A percentile compares a stretch with the other conserved stretches of the same genome.
phyloP scores from a whole-genome alignment of 2,797 vertebrate species.

The Thunnus albacares region DNA sequence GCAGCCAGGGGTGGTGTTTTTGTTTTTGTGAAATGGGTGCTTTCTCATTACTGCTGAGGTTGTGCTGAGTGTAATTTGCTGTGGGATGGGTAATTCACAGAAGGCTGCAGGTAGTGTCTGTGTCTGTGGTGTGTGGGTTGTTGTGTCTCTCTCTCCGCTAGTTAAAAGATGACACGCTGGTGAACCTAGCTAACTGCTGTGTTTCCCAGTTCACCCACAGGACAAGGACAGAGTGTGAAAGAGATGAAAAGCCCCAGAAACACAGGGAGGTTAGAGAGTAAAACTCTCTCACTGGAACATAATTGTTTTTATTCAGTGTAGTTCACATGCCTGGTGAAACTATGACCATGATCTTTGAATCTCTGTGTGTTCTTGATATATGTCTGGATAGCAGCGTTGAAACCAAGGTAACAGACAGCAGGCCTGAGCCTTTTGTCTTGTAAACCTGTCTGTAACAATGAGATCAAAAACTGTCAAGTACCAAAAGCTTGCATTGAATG shows the following conservation, averaged over 20 bases:
- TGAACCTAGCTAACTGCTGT: conserved; percentile 30
- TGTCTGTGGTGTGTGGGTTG: conserved; percentile 17
- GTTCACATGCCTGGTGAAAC: not conserved
- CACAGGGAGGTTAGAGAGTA: not conserved
- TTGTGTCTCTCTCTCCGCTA: not conserved
- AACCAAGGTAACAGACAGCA: conserved; percentile 21
- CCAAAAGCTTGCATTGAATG: too few relatives aligned
- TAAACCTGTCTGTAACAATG: not conserved
- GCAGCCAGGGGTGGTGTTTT: conserved; percentile 27
- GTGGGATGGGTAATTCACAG: conserved; percentile 46
- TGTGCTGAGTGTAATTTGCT: conserved; percentile 36
- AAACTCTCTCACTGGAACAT: not conserved
- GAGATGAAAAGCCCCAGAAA: conserved; percentile 8
- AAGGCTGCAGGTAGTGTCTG: conserved; percentile 32
- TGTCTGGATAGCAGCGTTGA: not conserved
- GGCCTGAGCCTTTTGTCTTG: not conserved
- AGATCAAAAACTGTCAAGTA: not conserved
- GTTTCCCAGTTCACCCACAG: conserved; percentile 36
- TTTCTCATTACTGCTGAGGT: conserved; percentile 26
- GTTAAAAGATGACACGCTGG: conserved; percentile 33
- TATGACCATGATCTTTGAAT: conserved; percentile 1
- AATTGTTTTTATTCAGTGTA: not conserved
- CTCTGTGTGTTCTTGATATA: not conserved
- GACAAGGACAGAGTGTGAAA: not conserved
- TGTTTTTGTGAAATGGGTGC: conserved; percentile 50